Percentiles rank a stretch among this genome's conserved stretches.
Conservation (phyloP, 2,797 vertebrate species). For the Ceyx erithaca region DNA sequence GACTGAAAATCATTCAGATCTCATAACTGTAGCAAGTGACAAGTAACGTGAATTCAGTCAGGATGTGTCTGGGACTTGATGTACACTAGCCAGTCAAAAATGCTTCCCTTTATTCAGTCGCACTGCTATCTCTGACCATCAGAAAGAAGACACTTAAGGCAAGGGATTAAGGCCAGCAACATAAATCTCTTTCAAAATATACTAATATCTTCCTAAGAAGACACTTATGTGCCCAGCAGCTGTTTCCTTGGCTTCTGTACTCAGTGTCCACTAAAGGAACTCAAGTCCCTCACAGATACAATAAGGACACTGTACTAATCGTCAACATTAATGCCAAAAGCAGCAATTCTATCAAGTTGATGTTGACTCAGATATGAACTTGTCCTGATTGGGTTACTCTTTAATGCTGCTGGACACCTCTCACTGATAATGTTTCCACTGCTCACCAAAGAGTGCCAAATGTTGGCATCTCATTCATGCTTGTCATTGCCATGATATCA, state of each 20-base stretch:
- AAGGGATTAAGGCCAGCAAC: conserved; percentile 61
- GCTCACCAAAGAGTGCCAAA: conserved; percentile 55
- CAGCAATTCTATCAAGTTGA: conserved; percentile 70
- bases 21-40: conserved; percentile 62
- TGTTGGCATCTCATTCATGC: conserved; percentile 65
- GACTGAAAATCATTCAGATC: conserved; percentile 69
- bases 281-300: conserved; percentile 27
- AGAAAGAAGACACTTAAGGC: conserved; percentile 65
- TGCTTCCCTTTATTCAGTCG: conserved; percentile 23
- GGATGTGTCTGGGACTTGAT: conserved; percentile 23
- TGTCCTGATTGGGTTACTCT: conserved; percentile 59
- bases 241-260: conserved; percentile 45
- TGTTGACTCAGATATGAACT: conserved; percentile 64
- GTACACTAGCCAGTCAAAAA: conserved; percentile 63
- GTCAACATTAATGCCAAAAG: conserved; percentile 63
- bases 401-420: conserved; percentile 69
- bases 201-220: conserved; percentile 56
- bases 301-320: conserved; percentile 48
- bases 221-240: conserved; percentile 69
- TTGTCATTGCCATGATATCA: conserved; percentile 71
- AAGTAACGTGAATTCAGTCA: conserved; percentile 40
- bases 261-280: conserved; percentile 58
- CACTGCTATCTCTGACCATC: conserved; percentile 58
- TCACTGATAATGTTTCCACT: conserved; percentile 52
- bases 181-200: conserved; percentile 56